Conservation (phyloP, 2,888 invertebrate genomes). For the Netelia virgata region DNA sequence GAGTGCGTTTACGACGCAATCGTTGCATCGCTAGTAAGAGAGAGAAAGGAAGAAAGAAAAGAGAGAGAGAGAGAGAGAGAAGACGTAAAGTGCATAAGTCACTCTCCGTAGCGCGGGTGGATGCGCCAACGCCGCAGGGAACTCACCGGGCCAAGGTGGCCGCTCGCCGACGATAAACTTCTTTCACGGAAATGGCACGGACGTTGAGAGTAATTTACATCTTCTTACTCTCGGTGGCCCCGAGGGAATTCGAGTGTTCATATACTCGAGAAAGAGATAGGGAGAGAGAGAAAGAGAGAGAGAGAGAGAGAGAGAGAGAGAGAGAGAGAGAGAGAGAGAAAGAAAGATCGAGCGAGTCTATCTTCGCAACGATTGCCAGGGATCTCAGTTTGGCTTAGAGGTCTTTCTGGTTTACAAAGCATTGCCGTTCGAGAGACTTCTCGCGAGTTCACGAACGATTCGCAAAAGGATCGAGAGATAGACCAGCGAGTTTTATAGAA, state of each 20-base stretch:
- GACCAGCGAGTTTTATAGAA: constrained; percentile 4
- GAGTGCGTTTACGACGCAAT: constrained; percentile 68
- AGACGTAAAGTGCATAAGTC: constrained; percentile 73
- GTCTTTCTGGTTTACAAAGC: constrained; percentile 26
- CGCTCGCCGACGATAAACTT: constrained; percentile 74
- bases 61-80: constrained; percentile 16
- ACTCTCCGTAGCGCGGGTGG: constrained; percentile 70
- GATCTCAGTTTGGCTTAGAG: constrained; percentile 44
- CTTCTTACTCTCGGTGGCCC: constrained; percentile 71
- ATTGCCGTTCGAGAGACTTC: constrained; percentile 17
- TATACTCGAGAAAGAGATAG: constrained; percentile 23
- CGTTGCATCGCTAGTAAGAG: constrained; percentile 43
- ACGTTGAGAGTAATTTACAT: constrained; percentile 77
- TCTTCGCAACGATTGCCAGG: constrained; percentile 51
- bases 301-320: constrained; percentile 40
- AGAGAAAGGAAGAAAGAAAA: neutral
- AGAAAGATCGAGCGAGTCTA: constrained; percentile 38
- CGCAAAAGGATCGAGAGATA: neutral
- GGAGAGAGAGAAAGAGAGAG: constrained; percentile 38
- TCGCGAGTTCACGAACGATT: constrained; percentile 2
- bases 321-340: constrained; percentile 33
- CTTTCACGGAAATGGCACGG: constrained; percentile 74
- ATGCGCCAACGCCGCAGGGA: constrained; percentile 69
- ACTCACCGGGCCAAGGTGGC: constrained; percentile 70
- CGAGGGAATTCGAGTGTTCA: constrained; percentile 67